Conservation (phyloP, 2,797 vertebrate species). For the Trichosurus vulpecula region DNA sequence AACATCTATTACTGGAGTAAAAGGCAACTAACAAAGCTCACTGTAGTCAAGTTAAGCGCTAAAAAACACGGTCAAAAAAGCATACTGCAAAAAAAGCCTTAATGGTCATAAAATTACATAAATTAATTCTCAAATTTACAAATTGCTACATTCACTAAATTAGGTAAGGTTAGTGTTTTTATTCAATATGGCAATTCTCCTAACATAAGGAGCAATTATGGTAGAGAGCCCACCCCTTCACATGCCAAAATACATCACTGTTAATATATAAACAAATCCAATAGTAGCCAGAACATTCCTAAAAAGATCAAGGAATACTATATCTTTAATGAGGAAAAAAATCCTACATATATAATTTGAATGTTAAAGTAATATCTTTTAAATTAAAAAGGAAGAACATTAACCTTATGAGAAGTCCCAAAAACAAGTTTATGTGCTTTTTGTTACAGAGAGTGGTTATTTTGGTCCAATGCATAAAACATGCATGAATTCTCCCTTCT, state of each 20-base stretch:
- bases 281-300: conserved; percentile 22
- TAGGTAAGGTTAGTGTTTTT: conserved; percentile 9
- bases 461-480: conserved; percentile 33
- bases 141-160: conserved; percentile 37
- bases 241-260: neutral
- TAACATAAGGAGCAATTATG: conserved; percentile 38
- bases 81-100: conserved; percentile 27
- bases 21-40: conserved; percentile 34
- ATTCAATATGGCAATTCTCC: conserved; percentile 40
- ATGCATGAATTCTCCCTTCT: conserved; percentile 24
- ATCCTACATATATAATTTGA: neutral
- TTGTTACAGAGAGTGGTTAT: conserved; percentile 1
- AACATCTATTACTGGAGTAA: neutral
- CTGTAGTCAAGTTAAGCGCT: neutral
- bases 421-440: neutral
- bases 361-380: neutral
- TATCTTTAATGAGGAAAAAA: conserved; percentile 33
- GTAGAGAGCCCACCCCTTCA: conserved; percentile 33
- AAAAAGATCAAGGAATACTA: conserved; percentile 35
- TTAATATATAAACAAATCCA: conserved; percentile 56
- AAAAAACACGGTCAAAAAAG: conserved; percentile 58
- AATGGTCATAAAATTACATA: conserved; percentile 48
- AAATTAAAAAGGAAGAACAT: neutral
- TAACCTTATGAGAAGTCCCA: neutral
- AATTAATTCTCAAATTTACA: conserved; percentile 45